Conservation (phyloP, 2,888 invertebrate genomes). For the Tenthredo distinguenda region DNA sequence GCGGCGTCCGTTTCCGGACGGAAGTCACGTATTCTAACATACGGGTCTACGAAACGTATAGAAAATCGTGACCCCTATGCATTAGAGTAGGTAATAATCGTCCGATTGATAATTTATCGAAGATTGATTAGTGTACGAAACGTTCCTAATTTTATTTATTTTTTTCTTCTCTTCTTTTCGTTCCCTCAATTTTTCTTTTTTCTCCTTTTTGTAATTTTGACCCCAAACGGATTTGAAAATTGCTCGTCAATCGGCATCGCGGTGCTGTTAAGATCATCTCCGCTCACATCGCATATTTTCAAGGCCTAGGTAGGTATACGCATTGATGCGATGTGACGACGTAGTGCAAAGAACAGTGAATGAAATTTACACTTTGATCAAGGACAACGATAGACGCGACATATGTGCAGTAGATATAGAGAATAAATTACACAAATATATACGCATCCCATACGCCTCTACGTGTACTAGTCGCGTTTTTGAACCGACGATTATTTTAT, state of each 20-base stretch:
- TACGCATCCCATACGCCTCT: no score
- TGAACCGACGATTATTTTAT: no score
- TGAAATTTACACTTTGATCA: background rate
- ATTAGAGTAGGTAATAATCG: background rate
- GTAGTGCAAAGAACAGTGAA: background rate
- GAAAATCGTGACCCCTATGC: background rate
- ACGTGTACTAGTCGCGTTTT: no score
- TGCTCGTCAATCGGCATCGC: background rate
- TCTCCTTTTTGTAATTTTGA: no score
- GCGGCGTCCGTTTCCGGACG: slow-evolving; percentile 37
- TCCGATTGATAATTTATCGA: background rate
- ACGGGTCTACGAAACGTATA: background rate
- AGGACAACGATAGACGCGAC: background rate
- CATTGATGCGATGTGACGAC: background rate
- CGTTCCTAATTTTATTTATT: background rate
- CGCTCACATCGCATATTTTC: background rate
- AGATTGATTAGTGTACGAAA: background rate
- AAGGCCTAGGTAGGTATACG: background rate
- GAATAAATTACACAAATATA: no score
- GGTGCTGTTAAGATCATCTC: background rate
- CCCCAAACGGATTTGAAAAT: no score
- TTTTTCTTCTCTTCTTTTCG: background rate
- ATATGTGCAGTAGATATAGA: no score
- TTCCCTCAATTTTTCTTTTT: background rate
- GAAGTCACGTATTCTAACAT: slow-evolving; percentile 38